Evolutionary conservation across 1,140 invertebrate species (phyloP), one percentile per base, ranked within the genome.

Genomic region (Penaeus vannamei): DNA sequence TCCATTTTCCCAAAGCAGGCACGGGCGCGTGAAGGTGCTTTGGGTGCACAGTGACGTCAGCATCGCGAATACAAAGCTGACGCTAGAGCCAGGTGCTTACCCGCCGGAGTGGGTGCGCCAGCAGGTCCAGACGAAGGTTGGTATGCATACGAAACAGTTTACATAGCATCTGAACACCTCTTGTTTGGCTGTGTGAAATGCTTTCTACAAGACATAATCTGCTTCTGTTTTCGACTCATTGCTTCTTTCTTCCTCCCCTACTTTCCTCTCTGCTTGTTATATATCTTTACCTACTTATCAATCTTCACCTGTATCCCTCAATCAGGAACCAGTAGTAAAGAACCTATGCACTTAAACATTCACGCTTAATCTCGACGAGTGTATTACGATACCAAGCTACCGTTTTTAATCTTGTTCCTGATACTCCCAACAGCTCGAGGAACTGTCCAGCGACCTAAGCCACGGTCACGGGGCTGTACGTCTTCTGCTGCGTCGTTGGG

Each of bases 51-150:
- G 79, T 64, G 84, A 91, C 22, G 87, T 89, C 22, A 89, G 77
- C 64, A 85, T 89, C 17, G 69, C 62, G 29, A 66, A 29, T n/a
- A 81, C 90, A 8, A 26, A 29, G n/a, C 79, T 91, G 3, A 77
- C 59, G 1, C 84, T 91, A 12, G 80, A 85, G 23, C 90, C 86
- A 4, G 76, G 64, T 53, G 82, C 90, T 53, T 86, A 84, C 62
- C 90, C 90, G 36, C 90, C 90, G 0, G 64, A 89, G 23, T 91
- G 86, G 86, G 86, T 91, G 46, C 60, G 90, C 19, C 87, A 88
- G 29, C 90, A 91, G 79, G 90, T 91, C 20, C 90, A 91, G 66
- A 62, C 81, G n/a, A 91, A 91, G 90, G 90, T 91, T 32, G 26
- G 72, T 85, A 14, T 84, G 42, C 17, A 62, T 22, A 66, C 60